Evolutionary conservation across 2,888 invertebrate species (phyloP).

Genomic region (Acrobasis consociella): DNA sequence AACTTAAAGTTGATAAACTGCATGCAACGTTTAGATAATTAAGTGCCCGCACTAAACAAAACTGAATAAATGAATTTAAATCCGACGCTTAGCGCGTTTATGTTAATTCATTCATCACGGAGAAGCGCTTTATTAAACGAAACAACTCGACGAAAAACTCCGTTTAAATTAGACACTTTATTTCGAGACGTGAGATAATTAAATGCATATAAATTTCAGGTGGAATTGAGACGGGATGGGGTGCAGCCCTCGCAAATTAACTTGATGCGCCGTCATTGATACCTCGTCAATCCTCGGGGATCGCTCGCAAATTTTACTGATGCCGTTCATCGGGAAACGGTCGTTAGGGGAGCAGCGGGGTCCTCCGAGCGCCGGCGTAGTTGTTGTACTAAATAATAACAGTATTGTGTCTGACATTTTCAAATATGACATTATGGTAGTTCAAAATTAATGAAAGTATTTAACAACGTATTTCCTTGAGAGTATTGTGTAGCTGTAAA

Average conservation of each 20-base stretch:
- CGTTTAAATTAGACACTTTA: slow-evolving; percentile 21
- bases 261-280: slow-evolving; percentile 42
- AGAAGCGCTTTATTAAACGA: slow-evolving; percentile 15
- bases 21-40: slow-evolving; percentile 2
- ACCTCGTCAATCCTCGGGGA: slow-evolving; percentile 38
- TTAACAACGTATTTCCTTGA: too few species aligned
- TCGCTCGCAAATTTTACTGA: slow-evolving; percentile 14
- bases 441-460: too few species aligned
- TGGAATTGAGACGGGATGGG: slow-evolving; percentile 10
- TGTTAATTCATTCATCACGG: slow-evolving; percentile 21
- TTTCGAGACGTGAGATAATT: slow-evolving; percentile 15
- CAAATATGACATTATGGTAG: not conserved
- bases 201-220: slow-evolving; percentile 21
- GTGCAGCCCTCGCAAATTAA: slow-evolving; percentile 36
- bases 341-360: slow-evolving; percentile 11
- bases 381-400: not conserved
- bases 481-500: too few species aligned
- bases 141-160: slow-evolving; percentile 10
- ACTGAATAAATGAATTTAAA: slow-evolving; percentile 23
- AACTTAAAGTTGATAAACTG: slow-evolving; percentile 11
- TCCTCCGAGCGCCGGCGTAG: not conserved
- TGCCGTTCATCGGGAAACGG: slow-evolving; percentile 4
- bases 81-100: slow-evolving; percentile 19
- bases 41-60: slow-evolving; percentile 15
- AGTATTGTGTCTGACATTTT: not conserved